Conservation (phyloP, 1,140 invertebrate genomes). For the Cherax destructor region DNA sequence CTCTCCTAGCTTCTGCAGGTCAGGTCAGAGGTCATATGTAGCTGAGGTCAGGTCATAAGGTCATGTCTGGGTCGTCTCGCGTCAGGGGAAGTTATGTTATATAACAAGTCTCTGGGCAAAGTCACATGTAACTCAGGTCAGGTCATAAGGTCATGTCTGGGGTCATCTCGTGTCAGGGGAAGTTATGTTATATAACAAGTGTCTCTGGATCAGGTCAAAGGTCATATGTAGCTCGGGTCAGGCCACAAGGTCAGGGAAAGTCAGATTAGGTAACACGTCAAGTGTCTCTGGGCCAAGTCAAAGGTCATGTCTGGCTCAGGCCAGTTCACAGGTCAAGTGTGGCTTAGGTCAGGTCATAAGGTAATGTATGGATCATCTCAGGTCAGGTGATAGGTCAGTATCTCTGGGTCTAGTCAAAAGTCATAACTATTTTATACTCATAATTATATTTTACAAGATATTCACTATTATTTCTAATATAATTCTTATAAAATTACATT, state of each 20-base stretch:
- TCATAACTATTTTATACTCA: not conserved
- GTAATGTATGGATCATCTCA: not conserved
- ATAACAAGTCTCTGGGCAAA: not conserved
- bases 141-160: not conserved
- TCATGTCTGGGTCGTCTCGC: too few relatives aligned
- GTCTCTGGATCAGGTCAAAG: not conserved
- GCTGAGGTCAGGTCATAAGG: not conserved
- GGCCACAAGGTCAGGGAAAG: not conserved
- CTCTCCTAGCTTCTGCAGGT: slow-evolving; percentile 87
- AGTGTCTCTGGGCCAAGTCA: not conserved
- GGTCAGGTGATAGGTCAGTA: not conserved
- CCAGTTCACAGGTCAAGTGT: not conserved
- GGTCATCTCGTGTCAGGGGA: not conserved
- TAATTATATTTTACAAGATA: too few relatives aligned
- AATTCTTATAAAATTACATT: too few relatives aligned
- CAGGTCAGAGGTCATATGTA: not conserved
- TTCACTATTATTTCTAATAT: too few relatives aligned
- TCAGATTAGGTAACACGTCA: not conserved
- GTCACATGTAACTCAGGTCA: not conserved
- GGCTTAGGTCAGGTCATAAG: not conserved
- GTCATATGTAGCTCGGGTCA: not conserved
- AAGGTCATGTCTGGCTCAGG: not conserved
- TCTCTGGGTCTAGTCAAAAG: not conserved
- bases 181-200: not conserved
- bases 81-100: not conserved